Conservation (phyloP, 2,797 vertebrate species). For the Eleutherodactylus coqui region DNA sequence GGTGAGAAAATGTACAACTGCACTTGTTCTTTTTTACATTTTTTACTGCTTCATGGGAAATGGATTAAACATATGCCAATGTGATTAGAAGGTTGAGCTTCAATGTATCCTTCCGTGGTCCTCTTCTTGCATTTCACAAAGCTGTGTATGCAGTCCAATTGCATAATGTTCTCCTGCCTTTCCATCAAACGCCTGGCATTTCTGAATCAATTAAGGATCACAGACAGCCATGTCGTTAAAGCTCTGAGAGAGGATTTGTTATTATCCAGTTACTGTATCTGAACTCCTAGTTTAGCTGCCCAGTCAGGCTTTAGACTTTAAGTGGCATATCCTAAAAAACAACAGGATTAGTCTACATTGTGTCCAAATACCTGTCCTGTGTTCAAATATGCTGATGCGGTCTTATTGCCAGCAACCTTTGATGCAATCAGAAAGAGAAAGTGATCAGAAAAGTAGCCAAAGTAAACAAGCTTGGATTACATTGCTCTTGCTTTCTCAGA, state of each 20-base stretch:
- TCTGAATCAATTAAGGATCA: constrained; percentile 65
- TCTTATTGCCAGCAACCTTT: constrained; percentile 57
- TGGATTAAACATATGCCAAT: constrained; percentile 61
- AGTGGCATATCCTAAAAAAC: constrained; percentile 46
- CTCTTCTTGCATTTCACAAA: constrained; percentile 47
- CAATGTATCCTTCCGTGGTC: constrained; percentile 59
- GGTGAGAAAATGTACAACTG: background rate
- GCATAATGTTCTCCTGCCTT: constrained; percentile 43
- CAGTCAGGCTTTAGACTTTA: constrained; percentile 45
- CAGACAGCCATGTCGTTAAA: constrained; percentile 60
- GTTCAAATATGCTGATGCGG: constrained; percentile 45
- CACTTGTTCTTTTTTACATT: background rate
- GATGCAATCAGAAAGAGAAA: constrained; percentile 60
- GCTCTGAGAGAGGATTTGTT: constrained; percentile 66
- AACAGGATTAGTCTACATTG: constrained; percentile 41
- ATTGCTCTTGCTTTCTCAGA: constrained; percentile 76
- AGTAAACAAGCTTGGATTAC: constrained; percentile 73
- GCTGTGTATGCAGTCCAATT: constrained; percentile 49
- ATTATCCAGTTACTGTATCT: constrained; percentile 54
- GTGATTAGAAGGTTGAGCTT: constrained; percentile 50
- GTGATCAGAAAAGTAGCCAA: constrained; percentile 67
- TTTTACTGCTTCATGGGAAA: background rate
- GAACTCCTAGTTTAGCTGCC: constrained; percentile 65
- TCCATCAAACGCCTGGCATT: constrained; percentile 60
- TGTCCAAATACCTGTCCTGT: constrained; percentile 56